Evolutionary conservation across 2,797 vertebrate species (phyloP).

Genomic region (Parotocinclus haroldoi): DNA sequence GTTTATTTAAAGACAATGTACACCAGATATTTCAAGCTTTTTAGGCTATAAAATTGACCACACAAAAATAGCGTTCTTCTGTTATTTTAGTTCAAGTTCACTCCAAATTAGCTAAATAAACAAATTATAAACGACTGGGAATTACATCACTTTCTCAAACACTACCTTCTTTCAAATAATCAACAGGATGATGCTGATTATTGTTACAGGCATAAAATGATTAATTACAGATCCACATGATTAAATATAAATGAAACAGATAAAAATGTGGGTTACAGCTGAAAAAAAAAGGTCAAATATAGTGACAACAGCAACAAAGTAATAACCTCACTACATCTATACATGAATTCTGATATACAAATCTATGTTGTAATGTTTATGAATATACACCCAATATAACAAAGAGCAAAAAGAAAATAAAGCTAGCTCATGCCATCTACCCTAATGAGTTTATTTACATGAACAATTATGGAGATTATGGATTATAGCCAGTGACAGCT

Average conservation of each 20-base stretch:
- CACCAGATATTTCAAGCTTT: conserved; percentile 58
- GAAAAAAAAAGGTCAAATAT: conserved; percentile 5
- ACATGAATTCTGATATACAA: conserved; percentile 1
- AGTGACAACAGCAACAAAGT: neutral
- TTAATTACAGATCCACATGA: conserved; percentile 25
- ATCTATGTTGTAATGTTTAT: conserved; percentile 7
- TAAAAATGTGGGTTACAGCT: neutral
- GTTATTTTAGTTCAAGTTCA: conserved; percentile 48
- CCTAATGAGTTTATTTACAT: conserved; percentile 24
- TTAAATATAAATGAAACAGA: conserved; percentile 7
- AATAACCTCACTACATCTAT: neutral
- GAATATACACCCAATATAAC: conserved; percentile 22
- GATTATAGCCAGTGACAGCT: conserved; percentile 13
- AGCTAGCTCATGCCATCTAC: conserved; percentile 3
- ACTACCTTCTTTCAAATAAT: neutral
- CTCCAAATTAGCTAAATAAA: conserved; percentile 34
- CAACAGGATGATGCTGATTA: conserved; percentile 5
- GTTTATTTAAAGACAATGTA: conserved; percentile 50
- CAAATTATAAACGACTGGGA: conserved; percentile 44
- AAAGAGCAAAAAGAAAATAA: conserved; percentile 25
- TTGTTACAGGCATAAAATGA: neutral
- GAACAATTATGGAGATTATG: conserved; percentile 21
- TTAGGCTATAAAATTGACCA: conserved; percentile 74
- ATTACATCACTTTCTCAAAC: conserved; percentile 35
- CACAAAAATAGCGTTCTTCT: conserved; percentile 74